Evolutionary conservation across 2,113 vertebrate species (phyloP).

Genomic region (Apodemus speciosus): DNA sequence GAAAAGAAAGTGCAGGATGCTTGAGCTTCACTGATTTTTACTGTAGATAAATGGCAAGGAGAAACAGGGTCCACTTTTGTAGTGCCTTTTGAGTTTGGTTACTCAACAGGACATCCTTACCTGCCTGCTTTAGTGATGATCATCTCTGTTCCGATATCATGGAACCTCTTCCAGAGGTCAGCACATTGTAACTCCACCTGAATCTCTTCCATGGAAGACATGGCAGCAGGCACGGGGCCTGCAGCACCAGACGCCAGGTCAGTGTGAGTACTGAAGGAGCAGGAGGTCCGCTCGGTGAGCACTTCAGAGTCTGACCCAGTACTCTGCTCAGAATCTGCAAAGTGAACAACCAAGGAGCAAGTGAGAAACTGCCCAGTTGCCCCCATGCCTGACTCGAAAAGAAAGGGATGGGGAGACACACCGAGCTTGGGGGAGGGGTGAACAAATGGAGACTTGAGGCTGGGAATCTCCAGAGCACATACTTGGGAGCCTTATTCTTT

Average conservation of each 20-base stretch:
- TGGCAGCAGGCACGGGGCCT: slow-evolving; percentile 84
- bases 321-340: slow-evolving; percentile 96
- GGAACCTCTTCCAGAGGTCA: slow-evolving; percentile 99
- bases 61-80: not conserved
- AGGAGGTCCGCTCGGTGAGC: slow-evolving; percentile 94
- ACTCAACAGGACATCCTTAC: slow-evolving; percentile 82
- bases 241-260: slow-evolving; percentile 88
- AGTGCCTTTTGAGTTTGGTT: not conserved
- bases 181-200: slow-evolving; percentile 98
- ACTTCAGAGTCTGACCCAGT: slow-evolving; percentile 95
- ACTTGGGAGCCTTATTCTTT: slow-evolving; percentile 45
- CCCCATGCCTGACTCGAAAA: not conserved
- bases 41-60: not conserved
- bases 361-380: slow-evolving; percentile 58
- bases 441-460: slow-evolving; percentile 52
- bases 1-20: not conserved
- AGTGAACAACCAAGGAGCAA: not conserved
- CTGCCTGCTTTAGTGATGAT: slow-evolving; percentile 99
- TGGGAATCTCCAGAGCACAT: slow-evolving; percentile 28
- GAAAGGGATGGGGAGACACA: accelerated
- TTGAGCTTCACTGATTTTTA: not conserved
- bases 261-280: slow-evolving; percentile 93
- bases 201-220: slow-evolving; percentile 97
- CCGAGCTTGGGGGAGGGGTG: not conserved
- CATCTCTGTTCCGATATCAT: slow-evolving; percentile 99